Conservation (phyloP, 1,140 invertebrate species). For the Metaphire vulgaris region DNA sequence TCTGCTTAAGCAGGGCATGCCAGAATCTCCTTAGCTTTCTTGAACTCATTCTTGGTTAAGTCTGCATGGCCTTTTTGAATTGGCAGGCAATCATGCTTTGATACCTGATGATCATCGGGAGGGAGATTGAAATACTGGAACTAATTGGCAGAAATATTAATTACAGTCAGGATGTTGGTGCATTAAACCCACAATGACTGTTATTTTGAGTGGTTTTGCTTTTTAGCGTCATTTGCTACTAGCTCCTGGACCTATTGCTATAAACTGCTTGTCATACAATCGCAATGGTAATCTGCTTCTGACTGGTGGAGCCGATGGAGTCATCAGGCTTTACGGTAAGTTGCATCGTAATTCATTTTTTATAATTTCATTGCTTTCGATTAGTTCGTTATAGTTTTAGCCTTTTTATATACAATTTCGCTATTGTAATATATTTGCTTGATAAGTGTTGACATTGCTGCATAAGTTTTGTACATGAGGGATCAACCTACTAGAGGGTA, state of each 20-base stretch:
- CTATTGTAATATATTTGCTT: background rate
- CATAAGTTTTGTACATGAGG: background rate
- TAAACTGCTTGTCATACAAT: conserved; percentile 60
- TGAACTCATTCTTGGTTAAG: no score
- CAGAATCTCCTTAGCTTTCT: no score
- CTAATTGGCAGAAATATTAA: no score
- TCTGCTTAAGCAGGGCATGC: no score
- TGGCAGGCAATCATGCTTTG: no score
- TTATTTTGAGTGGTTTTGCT: background rate
- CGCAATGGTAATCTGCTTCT: conserved; percentile 64
- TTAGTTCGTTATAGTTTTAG: background rate
- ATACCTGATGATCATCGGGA: no score
- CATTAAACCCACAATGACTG: no score
- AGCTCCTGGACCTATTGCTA: conserved; percentile 42
- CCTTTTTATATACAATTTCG: background rate
- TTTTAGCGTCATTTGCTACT: conserved; percentile 40
- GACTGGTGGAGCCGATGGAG: conserved; percentile 60
- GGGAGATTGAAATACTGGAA: no score
- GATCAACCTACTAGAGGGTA: background rate
- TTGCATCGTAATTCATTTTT: background rate
- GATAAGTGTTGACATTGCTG: background rate
- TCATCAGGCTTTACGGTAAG: conserved; percentile 57
- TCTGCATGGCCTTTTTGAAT: no score
- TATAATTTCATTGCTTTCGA: background rate
- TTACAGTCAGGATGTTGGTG: no score